phyloP scores from a whole-genome alignment of 2,797 vertebrate genomes.

The Notoglanidium macrostoma region DNA sequence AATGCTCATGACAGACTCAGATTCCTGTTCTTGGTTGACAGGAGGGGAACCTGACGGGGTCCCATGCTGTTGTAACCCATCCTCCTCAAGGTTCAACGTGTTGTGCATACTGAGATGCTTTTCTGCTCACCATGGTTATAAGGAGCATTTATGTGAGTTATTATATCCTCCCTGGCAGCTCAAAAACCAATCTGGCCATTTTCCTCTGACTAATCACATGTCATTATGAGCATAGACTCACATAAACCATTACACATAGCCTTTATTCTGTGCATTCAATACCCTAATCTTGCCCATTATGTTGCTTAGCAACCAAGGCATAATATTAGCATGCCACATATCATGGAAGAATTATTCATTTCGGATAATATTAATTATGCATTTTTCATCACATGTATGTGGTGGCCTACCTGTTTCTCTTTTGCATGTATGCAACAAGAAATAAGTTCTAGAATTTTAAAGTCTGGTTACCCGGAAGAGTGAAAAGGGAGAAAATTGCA shows the following conservation, averaged over 20 bases:
- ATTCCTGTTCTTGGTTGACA: background rate
- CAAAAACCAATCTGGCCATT: too few species aligned
- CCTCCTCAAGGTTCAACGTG: background rate
- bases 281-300: background rate
- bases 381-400: background rate
- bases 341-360: background rate
- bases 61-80: background rate
- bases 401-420: background rate
- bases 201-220: too few species aligned
- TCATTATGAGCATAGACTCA: too few species aligned
- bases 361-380: background rate
- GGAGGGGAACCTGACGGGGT: background rate
- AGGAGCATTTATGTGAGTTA: too few species aligned
- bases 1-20: background rate
- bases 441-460: background rate
- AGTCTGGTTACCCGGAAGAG: background rate
- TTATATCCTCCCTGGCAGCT: too few species aligned
- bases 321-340: background rate
- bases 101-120: background rate
- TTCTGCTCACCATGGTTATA: too few species aligned
- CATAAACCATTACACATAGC: too few species aligned
- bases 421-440: background rate
- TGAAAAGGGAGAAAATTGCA: background rate
- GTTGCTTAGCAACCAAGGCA: background rate
- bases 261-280: background rate